Percentiles rank a stretch among this genome's conserved stretches.
Conservation (phyloP, 1,140 invertebrate species). For the Drosophila novamexicana region DNA sequence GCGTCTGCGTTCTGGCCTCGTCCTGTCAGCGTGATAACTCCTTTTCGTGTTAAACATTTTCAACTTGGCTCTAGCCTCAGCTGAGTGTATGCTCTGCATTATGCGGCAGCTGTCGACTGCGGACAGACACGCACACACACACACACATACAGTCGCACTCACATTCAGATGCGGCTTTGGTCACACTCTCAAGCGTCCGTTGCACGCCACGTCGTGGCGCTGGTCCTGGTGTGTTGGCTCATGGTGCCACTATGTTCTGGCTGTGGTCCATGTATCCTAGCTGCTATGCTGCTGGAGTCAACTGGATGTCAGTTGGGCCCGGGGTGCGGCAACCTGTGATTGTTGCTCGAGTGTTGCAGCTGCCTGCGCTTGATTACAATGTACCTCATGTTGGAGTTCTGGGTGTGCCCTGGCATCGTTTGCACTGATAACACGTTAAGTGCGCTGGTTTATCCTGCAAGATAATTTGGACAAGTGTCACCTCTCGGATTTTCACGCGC, state of each 20-base stretch:
- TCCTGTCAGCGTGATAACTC: constrained; percentile 78
- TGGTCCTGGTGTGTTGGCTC: constrained; percentile 25
- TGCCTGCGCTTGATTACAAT: constrained; percentile 81
- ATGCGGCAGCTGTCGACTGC: constrained; percentile 72
- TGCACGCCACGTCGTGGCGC: constrained; percentile 41
- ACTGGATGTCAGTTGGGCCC: constrained; percentile 64
- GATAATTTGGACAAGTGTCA: constrained; percentile 82
- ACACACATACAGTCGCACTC: constrained; percentile 23
- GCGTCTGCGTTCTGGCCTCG: constrained; percentile 28
- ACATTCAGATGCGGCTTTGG: constrained; percentile 40
- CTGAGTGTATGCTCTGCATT: constrained; percentile 58
- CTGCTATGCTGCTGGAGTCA: constrained; percentile 72
- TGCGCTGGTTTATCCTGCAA: constrained; percentile 80
- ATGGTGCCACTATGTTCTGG: constrained; percentile 6
- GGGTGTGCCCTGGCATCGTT: constrained; percentile 57
- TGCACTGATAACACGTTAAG: constrained; percentile 80
- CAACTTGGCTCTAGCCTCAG: constrained; percentile 58
- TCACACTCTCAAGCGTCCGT: constrained; percentile 72
- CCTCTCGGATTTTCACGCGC: constrained; percentile 80
- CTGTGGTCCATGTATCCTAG: constrained; percentile 19
- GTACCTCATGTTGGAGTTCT: constrained; percentile 57
- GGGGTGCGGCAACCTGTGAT: constrained; percentile 21
- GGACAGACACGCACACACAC: constrained; percentile 39
- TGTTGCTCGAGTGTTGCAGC: constrained; percentile 67
- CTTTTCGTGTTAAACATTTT: constrained; percentile 82